Evolutionary conservation across 2,113 vertebrate species (phyloP).

Genomic region (Syngnathus floridae): DNA sequence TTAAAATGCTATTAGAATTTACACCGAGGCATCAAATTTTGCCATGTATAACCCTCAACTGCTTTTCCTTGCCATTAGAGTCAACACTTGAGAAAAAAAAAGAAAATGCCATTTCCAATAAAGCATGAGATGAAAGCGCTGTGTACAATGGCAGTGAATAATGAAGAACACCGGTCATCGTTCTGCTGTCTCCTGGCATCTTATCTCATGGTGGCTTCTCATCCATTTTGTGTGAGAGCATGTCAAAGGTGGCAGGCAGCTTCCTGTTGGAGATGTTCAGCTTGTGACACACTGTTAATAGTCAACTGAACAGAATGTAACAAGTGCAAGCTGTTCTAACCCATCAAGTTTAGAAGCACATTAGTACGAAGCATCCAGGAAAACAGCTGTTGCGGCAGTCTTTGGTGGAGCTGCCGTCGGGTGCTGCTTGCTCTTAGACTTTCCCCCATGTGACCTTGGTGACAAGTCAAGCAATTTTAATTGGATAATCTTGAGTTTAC

Average conservation of each 20-base stretch:
- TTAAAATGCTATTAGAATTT: slow-evolving; percentile 21
- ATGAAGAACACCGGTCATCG: slow-evolving; percentile 30
- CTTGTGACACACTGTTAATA: slow-evolving; percentile 30
- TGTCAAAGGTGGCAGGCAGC: slow-evolving; percentile 23
- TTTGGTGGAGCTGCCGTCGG: slow-evolving; percentile 33
- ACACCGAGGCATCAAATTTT: slow-evolving; percentile 16
- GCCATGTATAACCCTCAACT: slow-evolving; percentile 11
- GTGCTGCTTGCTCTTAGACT: slow-evolving; percentile 29
- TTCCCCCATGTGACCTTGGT: slow-evolving; percentile 48
- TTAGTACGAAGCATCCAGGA: slow-evolving; percentile 49
- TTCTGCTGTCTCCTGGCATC: slow-evolving; percentile 13
- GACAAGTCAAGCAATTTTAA: slow-evolving; percentile 62
- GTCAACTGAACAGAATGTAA: slow-evolving; percentile 31
- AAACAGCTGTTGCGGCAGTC: slow-evolving; percentile 59
- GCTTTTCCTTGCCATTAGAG: slow-evolving; percentile 14
- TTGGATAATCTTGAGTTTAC: slow-evolving; percentile 52
- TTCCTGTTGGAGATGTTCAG: slow-evolving; percentile 15
- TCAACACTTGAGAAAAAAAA: neutral
- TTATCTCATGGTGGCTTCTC: slow-evolving; percentile 14
- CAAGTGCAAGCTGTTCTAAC: slow-evolving; percentile 51
- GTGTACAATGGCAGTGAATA: slow-evolving; percentile 34
- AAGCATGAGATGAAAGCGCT: slow-evolving; percentile 16
- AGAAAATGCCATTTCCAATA: slow-evolving; percentile 34
- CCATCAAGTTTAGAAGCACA: slow-evolving; percentile 58
- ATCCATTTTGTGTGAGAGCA: slow-evolving; percentile 15